Conservation (phyloP, 2,888 invertebrate genomes). For the Erannis defoliaria region DNA sequence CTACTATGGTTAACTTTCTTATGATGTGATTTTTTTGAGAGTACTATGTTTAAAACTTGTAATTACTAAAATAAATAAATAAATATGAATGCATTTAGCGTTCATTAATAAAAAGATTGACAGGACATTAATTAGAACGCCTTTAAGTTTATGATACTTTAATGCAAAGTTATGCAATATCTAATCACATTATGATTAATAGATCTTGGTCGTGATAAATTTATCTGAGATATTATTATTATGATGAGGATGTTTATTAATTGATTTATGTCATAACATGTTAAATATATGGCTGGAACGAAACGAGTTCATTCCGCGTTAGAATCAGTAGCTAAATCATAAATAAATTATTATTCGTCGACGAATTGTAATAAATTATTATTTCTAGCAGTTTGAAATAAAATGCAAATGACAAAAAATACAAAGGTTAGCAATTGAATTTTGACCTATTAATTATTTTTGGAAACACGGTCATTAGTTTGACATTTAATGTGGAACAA, state of each 20-base stretch:
- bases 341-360: neutral
- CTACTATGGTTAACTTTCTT: too few species aligned
- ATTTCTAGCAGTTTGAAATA: neutral
- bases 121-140: neutral
- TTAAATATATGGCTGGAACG: constrained; percentile 16
- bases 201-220: constrained; percentile 36
- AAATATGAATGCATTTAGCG: too few species aligned
- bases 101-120: neutral
- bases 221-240: constrained; percentile 11
- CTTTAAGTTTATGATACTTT: constrained; percentile 10
- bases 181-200: constrained; percentile 43
- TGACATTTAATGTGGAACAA: neutral
- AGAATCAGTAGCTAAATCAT: neutral
- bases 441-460: constrained; percentile 2
- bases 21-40: too few species aligned
- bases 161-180: constrained; percentile 23
- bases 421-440: constrained; percentile 1
- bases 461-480: neutral
- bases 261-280: constrained; percentile 29
- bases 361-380: neutral
- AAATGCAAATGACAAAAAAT: neutral
- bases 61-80: too few species aligned
- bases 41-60: too few species aligned
- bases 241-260: constrained; percentile 17
- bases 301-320: neutral